A percentile compares a stretch with the other conserved stretches of the same genome.
These are phyloP conservation scores for Amblyteles armatorius DNA, from an alignment of 2,888 invertebrate genomes.

Conservation along the genomic window DNA sequence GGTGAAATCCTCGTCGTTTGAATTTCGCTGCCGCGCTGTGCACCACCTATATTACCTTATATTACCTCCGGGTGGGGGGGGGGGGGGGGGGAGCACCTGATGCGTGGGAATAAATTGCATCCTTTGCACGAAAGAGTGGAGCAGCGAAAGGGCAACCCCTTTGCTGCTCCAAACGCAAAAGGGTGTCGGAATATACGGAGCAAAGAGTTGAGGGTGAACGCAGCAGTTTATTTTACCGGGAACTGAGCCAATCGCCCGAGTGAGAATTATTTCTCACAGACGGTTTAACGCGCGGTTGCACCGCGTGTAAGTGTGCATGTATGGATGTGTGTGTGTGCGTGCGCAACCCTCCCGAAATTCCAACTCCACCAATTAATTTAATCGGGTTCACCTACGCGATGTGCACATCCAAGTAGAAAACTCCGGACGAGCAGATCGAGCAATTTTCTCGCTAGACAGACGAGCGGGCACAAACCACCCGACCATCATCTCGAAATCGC, in stretches of 20 bases:
- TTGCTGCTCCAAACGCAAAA: neutral
- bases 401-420: neutral
- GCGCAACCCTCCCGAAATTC: conserved; percentile 17
- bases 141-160: neutral
- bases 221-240: conserved; percentile 32
- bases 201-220: neutral
- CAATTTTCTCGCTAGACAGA: conserved; percentile 3
- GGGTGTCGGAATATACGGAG: neutral
- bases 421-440: conserved; percentile 6
- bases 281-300: conserved; percentile 25
- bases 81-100: conserved; percentile 14
- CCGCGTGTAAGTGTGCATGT: neutral
- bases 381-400: neutral
- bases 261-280: conserved; percentile 47
- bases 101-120: conserved; percentile 47
- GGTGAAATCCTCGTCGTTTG: conserved; percentile 12
- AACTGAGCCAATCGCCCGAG: conserved; percentile 45
- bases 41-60: conserved; percentile 17
- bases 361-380: conserved; percentile 35
- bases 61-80: neutral
- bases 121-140: conserved; percentile 3
- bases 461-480: neutral
- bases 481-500: neutral
- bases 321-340: neutral
- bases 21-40: conserved; percentile 2